A percentile compares a stretch with the other conserved stretches of the same genome.
These are phyloP conservation scores for Neelides folsomi DNA, from an alignment of 2,888 invertebrate genomes.

Conservation along the genomic window DNA sequence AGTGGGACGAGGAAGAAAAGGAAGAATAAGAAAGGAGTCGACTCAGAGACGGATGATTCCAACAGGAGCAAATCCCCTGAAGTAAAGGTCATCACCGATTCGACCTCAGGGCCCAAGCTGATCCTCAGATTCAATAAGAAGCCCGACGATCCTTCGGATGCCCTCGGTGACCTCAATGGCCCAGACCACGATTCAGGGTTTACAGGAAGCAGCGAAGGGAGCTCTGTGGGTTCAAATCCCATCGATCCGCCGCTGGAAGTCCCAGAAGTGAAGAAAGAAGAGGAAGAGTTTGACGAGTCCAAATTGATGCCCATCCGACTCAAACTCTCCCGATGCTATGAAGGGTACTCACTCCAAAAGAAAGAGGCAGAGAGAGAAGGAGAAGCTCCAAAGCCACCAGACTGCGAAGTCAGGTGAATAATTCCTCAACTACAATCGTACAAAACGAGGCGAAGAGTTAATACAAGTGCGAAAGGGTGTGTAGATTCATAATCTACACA, in stretches of 20 bases:
- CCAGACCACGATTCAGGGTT: constrained; percentile 27
- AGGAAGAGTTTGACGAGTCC: neutral
- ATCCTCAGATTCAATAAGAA: constrained; percentile 59
- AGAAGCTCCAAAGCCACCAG: constrained; percentile 26
- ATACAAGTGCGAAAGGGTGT: no score
- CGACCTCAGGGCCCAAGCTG: constrained; percentile 48
- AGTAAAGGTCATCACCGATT: constrained; percentile 27
- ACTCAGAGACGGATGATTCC: constrained; percentile 44
- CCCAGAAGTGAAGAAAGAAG: neutral
- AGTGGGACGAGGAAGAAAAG: constrained; percentile 21
- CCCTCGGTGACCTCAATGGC: constrained; percentile 2
- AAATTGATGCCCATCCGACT: constrained; percentile 58
- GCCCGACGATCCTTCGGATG: constrained; percentile 29
- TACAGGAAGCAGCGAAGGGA: constrained; percentile 30
- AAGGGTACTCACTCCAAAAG: constrained; percentile 49
- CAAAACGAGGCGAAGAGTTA: neutral
- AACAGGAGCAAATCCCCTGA: constrained; percentile 23
- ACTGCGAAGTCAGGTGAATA: constrained; percentile 33
- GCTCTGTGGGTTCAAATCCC: constrained; percentile 2
- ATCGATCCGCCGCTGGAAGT: neutral
- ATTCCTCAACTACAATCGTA: neutral
- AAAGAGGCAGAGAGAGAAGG: constrained; percentile 18
- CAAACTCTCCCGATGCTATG: constrained; percentile 67
- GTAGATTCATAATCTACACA: no score
- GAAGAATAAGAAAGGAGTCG: constrained; percentile 39